Evolutionary conservation across 1,140 invertebrate genomes (phyloP), one percentile per base, ranked within the genome.

Genomic region (Drosophila rufa): DNA sequence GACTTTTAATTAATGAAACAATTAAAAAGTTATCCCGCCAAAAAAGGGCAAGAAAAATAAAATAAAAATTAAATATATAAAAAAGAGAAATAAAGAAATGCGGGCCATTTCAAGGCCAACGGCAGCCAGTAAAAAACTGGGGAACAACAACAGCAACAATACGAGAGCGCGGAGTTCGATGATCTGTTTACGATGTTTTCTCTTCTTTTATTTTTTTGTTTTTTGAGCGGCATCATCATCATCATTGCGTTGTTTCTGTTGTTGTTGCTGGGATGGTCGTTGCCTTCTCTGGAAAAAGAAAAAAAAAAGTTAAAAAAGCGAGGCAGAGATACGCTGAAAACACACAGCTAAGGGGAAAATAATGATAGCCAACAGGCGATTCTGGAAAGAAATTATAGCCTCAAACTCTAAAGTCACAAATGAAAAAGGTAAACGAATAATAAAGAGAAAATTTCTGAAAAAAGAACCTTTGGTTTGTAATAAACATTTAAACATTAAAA

Each of bases 151-250:
- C 27, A 69, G 40, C 30, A 57, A 57, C 55, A 78, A 47, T 47
- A 78, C 14, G 14, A 68, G 25, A 47, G 42, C 9, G 5, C 19
- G 67, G 75, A 90, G 85, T 90, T 89, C 85, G 85, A 90, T 82
- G 85, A 89, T 89, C 85, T 89, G 84, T 90, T 89, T 90, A 90
- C 74, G 80, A 80, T 86, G 87, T 70, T 83, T 40, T 56, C 38
- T 22, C 38, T 56, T 25, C 19, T 40, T 40, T 56, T 40, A 25
- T 56, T 55, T 55, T 55, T 40, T 55, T 55, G 14, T n/a, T 40
- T 40, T 65, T 62, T 78, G 68, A 83, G 60, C 66, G 65, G 62
- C 25, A 19, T 57, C 51, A 19, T 64, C 57, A 19, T 64, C 57
- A 53, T 65, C 75, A 40, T 55, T 36, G 51, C 17, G 14, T 58